Percentiles rank a stretch among this genome's conserved stretches.
Evolutionary conservation across 2,888 invertebrate species (phyloP).

Genomic region (Hymenopus coronatus): DNA sequence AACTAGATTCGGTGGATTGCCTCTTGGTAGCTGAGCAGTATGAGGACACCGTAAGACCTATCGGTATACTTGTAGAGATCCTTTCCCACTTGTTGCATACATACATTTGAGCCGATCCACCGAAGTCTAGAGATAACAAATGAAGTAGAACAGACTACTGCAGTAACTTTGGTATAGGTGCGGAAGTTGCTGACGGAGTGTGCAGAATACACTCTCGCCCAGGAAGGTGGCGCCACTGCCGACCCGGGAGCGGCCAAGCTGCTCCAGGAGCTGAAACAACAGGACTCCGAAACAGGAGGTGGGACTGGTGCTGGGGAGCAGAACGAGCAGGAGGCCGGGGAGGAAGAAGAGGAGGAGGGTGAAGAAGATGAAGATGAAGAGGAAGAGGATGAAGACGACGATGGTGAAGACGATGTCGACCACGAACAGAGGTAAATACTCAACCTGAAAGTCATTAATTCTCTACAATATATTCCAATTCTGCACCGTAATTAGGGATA

Average conservation of each 20-base stretch:
- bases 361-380: conserved; percentile 46
- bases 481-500: neutral
- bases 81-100: too few species aligned
- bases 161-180: neutral
- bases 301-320: conserved; percentile 40
- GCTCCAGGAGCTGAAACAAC: conserved; percentile 31
- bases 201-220: conserved; percentile 42
- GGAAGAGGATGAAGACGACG: conserved; percentile 58
- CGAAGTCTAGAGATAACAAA: too few species aligned
- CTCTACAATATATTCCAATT: conserved; percentile 31
- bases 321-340: conserved; percentile 13
- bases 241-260: conserved; percentile 33
- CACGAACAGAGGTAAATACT: conserved; percentile 51
- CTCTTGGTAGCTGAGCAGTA: too few species aligned
- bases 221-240: conserved; percentile 31
- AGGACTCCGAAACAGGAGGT: conserved; percentile 39
- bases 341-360: conserved; percentile 28
- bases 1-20: too few species aligned
- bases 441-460: neutral
- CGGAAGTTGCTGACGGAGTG: conserved; percentile 41
- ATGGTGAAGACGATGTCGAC: conserved; percentile 62
- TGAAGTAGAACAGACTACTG: too few species aligned
- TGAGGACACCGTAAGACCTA: too few species aligned
- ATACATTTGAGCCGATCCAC: too few species aligned
- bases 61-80: too few species aligned